A percentile compares a stretch with the other conserved stretches of the same genome.
These are phyloP conservation scores for Schlechtendalia chinensis DNA, from an alignment of 1,140 invertebrate species.

Conservation along the genomic window DNA sequence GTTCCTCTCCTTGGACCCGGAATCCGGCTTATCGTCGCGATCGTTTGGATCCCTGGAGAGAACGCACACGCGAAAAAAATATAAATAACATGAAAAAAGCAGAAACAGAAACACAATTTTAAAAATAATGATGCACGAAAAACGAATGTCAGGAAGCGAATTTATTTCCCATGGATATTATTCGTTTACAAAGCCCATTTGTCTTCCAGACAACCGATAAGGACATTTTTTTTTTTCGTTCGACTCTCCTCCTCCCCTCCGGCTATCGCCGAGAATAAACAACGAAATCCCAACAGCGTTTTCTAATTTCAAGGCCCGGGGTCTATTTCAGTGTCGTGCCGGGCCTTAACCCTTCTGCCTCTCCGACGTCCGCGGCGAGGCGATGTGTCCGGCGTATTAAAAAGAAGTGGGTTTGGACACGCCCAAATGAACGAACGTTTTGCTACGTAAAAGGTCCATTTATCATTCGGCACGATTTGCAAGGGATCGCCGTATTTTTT, in stretches of 20 bases:
- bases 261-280: constrained; percentile 7
- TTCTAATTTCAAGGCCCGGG: constrained; percentile 40
- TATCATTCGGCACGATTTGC: constrained; percentile 37
- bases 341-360: background rate
- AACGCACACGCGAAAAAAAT: constrained; percentile 48
- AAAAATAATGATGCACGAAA: constrained; percentile 37
- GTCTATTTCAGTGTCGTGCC: constrained; percentile 12
- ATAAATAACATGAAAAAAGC: no score
- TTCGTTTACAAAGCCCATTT: constrained; percentile 44
- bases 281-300: constrained; percentile 44
- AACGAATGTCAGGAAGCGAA: constrained; percentile 41
- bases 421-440: constrained; percentile 30
- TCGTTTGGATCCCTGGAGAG: constrained; percentile 81
- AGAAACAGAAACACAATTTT: constrained; percentile 51
- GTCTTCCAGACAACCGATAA: constrained; percentile 43
- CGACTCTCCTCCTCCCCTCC: background rate
- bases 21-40: constrained; percentile 70
- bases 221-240: constrained; percentile 43
- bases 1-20: constrained; percentile 76
- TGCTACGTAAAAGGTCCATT: constrained; percentile 40
- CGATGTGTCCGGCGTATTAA: constrained; percentile 43
- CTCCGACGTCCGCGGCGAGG: background rate
- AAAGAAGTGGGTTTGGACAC: constrained; percentile 32
- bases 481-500: constrained; percentile 19
- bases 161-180: constrained; percentile 44